These are phyloP conservation scores for Cartodere bifasciata DNA, from an alignment of 2,888 invertebrate species.

Conservation along the genomic window DNA sequence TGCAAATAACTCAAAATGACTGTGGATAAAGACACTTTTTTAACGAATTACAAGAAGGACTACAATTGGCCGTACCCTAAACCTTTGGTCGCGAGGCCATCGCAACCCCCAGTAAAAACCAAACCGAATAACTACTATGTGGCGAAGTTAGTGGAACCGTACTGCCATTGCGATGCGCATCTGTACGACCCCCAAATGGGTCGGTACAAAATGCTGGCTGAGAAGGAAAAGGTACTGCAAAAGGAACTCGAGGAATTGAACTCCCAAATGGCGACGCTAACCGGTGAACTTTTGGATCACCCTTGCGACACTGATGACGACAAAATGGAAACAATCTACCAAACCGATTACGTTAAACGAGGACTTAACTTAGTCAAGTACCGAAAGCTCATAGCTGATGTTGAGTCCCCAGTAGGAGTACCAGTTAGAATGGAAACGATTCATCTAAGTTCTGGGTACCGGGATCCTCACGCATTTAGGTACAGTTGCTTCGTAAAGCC, in stretches of 20 bases:
- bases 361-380: constrained; percentile 44
- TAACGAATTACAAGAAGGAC: constrained; percentile 38
- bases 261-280: constrained; percentile 45
- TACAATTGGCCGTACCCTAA: constrained; percentile 49
- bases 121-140: constrained; percentile 36
- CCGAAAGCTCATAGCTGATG: constrained; percentile 43
- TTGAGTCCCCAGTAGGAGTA: constrained; percentile 45
- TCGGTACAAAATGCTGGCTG: constrained; percentile 46
- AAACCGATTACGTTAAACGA: constrained; percentile 47
- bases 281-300: constrained; percentile 49
- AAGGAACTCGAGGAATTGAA: constrained; percentile 41
- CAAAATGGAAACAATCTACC: constrained; percentile 50
- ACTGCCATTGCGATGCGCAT: constrained; percentile 52
- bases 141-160: constrained; percentile 45
- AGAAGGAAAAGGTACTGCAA: constrained; percentile 46
- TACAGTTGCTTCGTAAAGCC: constrained; percentile 42
- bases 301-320: constrained; percentile 49
- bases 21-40: constrained; percentile 33
- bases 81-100: constrained; percentile 42
- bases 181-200: constrained; percentile 46
- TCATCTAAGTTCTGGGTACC: constrained; percentile 45
- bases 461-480: constrained; percentile 49
- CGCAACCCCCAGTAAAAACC: constrained; percentile 44
- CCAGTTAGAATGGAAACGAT: constrained; percentile 44
- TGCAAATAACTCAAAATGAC: constrained; percentile 18